Evolutionary conservation across 2,113 vertebrate genomes (phyloP).

Genomic region (Pseudonaja textilis): DNA sequence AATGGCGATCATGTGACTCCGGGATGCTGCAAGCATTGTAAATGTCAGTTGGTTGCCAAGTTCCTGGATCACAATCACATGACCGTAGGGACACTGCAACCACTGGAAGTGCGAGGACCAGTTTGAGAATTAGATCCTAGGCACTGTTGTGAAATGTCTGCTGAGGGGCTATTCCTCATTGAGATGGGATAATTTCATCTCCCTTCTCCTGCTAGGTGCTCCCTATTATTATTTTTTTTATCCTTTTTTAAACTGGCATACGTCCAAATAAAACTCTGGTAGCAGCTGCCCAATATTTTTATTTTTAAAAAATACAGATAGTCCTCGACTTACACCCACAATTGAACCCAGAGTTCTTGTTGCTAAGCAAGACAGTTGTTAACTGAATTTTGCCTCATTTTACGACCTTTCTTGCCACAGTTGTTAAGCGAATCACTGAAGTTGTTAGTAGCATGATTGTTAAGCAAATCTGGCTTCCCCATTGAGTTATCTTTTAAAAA

Average conservation of each 20-base stretch:
- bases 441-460: background rate
- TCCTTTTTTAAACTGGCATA: background rate
- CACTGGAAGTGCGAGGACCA: no score
- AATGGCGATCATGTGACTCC: no score
- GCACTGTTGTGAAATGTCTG: background rate
- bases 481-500: background rate
- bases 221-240: background rate
- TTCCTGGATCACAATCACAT: no score
- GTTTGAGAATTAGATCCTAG: background rate
- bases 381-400: background rate
- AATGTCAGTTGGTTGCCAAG: no score
- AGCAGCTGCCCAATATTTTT: background rate
- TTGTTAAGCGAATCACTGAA: background rate
- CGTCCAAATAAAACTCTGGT: background rate
- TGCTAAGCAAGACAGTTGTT: background rate
- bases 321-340: no score
- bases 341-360: background rate
- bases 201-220: background rate
- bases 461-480: background rate
- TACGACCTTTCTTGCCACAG: background rate
- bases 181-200: background rate
- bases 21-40: no score
- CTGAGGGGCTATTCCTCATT: background rate
- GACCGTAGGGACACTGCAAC: no score
- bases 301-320: background rate